These are phyloP conservation scores for Paralvinella palmiformis DNA, from an alignment of 1,140 invertebrate species.

Conservation along the genomic window DNA sequence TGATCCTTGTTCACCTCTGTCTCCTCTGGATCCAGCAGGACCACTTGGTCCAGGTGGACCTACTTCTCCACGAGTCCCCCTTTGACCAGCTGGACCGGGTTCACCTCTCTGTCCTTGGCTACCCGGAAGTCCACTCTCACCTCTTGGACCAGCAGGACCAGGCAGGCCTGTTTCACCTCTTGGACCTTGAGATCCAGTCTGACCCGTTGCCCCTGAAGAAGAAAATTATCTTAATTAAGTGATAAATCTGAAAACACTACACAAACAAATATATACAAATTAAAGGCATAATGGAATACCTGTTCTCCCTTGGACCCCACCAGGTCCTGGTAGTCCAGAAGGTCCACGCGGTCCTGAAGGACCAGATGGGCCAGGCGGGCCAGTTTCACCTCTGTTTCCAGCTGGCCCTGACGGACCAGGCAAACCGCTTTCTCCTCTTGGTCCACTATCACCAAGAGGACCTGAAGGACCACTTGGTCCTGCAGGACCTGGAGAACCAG, in stretches of 20 bases:
- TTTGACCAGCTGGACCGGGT: constrained; percentile 11
- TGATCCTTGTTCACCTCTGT: not conserved
- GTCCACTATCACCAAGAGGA: constrained; percentile 11
- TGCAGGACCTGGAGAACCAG: constrained; percentile 14
- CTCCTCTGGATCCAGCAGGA: constrained; percentile 6
- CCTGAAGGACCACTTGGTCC: constrained; percentile 48
- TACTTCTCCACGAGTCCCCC: not conserved
- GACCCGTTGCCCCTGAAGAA: constrained; percentile 32
- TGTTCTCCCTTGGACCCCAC: not conserved
- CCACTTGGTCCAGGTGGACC: constrained; percentile 7
- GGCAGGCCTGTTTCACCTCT: constrained; percentile 63
- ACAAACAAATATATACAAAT: too few relatives aligned
- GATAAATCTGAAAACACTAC: too few relatives aligned
- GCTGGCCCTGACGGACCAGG: not conserved
- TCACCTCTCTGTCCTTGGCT: constrained; percentile 3
- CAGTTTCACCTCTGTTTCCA: too few relatives aligned
- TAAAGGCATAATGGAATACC: too few relatives aligned
- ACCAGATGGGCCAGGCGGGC: constrained; percentile 8
- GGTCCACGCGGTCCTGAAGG: too few relatives aligned
- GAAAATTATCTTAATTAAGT: too few relatives aligned
- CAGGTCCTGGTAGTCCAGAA: too few relatives aligned
- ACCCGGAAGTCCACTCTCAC: constrained; percentile 11
- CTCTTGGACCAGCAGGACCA: constrained; percentile 43
- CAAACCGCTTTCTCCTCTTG: not conserved
- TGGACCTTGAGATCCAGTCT: constrained; percentile 58